Conservation (phyloP, 2,888 invertebrate species). For the Cerastoderma edule region DNA sequence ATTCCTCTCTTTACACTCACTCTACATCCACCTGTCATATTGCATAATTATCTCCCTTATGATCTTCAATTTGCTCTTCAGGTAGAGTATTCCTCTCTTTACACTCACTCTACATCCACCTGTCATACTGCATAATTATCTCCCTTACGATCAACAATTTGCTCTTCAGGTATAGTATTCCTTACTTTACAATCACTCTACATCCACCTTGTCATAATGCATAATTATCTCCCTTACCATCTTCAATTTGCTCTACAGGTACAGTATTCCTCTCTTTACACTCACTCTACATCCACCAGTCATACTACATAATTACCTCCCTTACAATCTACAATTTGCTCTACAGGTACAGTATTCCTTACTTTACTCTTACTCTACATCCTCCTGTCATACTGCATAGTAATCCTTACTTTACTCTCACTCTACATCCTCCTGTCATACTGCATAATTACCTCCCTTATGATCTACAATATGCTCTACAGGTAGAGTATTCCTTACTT, state of each 20-base stretch:
- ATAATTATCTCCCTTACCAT: too few species aligned
- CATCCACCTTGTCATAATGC: constrained; percentile 90
- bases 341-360: constrained; percentile 82
- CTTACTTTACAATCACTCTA: constrained; percentile 89
- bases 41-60: too few species aligned
- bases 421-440: constrained; percentile 90
- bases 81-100: constrained; percentile 88
- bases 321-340: constrained; percentile 88
- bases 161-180: constrained; percentile 78
- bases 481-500: constrained; percentile 85
- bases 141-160: constrained; percentile 90
- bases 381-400: constrained; percentile 89
- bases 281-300: constrained; percentile 90
- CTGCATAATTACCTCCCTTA: constrained; percentile 92
- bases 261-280: constrained; percentile 88
- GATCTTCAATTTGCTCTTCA: too few species aligned
- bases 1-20: too few species aligned
- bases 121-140: constrained; percentile 89
- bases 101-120: constrained; percentile 90
- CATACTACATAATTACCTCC: constrained; percentile 90
- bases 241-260: too few species aligned
- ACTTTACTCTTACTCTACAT: constrained; percentile 89
- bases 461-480: constrained; percentile 86
- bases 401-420: constrained; percentile 89
- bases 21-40: too few species aligned